Base-by-base conservation (phyloP, 1,140 invertebrate species). In the Zaprionus nigranus region DNA sequence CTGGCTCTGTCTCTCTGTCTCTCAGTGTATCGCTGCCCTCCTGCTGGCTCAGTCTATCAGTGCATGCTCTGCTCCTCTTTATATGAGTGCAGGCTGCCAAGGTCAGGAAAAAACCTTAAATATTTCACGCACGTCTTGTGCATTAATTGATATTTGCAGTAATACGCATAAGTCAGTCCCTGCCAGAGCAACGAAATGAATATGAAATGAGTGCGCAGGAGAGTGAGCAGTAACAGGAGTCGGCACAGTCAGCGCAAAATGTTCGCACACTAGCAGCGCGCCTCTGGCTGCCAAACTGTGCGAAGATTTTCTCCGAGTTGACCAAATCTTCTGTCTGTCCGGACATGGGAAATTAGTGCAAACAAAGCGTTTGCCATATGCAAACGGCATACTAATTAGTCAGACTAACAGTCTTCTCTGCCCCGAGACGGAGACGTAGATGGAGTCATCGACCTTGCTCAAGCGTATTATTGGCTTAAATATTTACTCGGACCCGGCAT, bases 111-210 rank as follows among this genome's bases (percentile, higher is more conserved):
- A 70, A 76, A 60, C 49, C 68, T 74, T 76, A 75, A 63, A 71
- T 84, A 88, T 88, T 90, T 90, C 56, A 85, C 75, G 81, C 85
- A 88, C 85, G 85, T 90, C 79, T 76, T 46, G 38, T 65, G 81
- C 85, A 90, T 88, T 88, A 88, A 88, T 88, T 88, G 85, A 88
- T 90, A 88, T 88, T 88, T 88, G 85, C 85, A 90, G 81, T 84
- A 88, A 87, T 87, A 87, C 83, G 78, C 74, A 78, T 84, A 88
- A 87, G 83, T 80, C 84, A 88, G 78, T 78, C 26, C 77, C 74
- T 72, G 78, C 49, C 83, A 75, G 66, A 7, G n/a, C 53, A 66
- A 59, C 74, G 81, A 88, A 88, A 87, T 87, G 83, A 88, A 87
- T 87, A 78, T 81, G 67, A 78, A 86, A 87, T 86, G 80, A 80